Evolutionary conservation across 2,888 invertebrate genomes (phyloP).

Genomic region (Scaeva pyrastri): DNA sequence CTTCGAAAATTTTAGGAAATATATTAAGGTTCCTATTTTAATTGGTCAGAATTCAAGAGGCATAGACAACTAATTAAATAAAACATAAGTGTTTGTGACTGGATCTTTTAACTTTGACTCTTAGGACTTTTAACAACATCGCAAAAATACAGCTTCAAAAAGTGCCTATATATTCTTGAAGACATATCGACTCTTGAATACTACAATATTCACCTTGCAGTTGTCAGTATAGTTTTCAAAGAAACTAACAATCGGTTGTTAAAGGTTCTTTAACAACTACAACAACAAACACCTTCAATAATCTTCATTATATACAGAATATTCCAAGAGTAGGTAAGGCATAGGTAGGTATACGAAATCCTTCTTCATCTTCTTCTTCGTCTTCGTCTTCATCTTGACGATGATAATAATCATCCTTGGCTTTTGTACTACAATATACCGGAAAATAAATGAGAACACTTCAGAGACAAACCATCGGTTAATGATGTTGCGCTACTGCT

Average conservation of each 20-base stretch:
- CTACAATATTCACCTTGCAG: not conserved
- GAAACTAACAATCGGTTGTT: not conserved
- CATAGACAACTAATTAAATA: too few species aligned
- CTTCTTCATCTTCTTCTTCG: not conserved
- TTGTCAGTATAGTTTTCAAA: not conserved
- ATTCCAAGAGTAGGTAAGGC: not conserved
- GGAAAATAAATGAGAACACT: conserved; percentile 66
- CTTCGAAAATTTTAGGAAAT: too few species aligned
- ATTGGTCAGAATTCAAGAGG: too few species aligned
- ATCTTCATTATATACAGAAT: conserved; percentile 14
- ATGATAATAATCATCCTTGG: conserved; percentile 64
- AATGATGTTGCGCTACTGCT: conserved; percentile 63
- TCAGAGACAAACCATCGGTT: conserved; percentile 70
- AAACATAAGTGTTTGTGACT: too few species aligned
- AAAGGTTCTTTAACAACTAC: conserved; percentile 8
- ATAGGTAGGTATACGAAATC: not conserved
- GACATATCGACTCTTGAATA: not conserved
- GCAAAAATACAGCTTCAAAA: not conserved
- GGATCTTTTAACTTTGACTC: too few species aligned
- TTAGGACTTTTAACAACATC: not conserved
- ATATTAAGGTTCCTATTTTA: too few species aligned
- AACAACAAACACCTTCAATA: not conserved
- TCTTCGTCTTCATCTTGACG: not conserved
- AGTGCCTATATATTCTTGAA: too few species aligned
- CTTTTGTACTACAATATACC: conserved; percentile 54